Percentiles rank a stretch among this genome's conserved stretches.
Evolutionary conservation across 2,113 vertebrate genomes (phyloP).

Genomic region (Andinoacara biseriatus): DNA sequence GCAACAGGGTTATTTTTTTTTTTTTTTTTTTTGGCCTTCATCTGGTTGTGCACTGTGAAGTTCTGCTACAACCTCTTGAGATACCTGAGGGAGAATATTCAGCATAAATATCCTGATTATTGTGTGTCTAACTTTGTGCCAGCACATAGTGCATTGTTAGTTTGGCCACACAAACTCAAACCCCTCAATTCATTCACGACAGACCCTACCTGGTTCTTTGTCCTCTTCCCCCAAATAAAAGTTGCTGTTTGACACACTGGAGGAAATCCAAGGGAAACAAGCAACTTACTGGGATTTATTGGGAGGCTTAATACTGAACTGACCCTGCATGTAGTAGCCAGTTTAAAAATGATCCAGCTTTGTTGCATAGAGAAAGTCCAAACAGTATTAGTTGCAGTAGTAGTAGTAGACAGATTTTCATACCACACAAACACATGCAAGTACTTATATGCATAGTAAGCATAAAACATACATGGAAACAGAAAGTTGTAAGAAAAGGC

Average conservation of each 20-base stretch:
- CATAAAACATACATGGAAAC: neutral
- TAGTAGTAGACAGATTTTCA: neutral
- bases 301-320: neutral
- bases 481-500: neutral
- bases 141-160: neutral
- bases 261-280: neutral
- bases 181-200: neutral
- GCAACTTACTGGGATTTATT: neutral
- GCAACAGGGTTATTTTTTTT: neutral
- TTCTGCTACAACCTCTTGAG: neutral
- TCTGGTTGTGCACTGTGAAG: neutral
- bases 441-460: neutral
- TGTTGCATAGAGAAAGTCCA: neutral
- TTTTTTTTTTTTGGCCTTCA: no score
- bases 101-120: neutral
- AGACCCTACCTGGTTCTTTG: neutral
- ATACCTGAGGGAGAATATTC: neutral
- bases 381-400: neutral
- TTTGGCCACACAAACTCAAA: neutral
- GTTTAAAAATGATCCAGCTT: neutral
- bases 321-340: neutral
- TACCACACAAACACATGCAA: neutral
- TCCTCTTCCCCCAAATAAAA: neutral
- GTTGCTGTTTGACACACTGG: neutral
- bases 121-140: no score